A percentile compares a stretch with the other conserved stretches of the same genome.
Evolutionary conservation across 2,113 vertebrate genomes (phyloP).

Genomic region (Sander lucioperca): DNA sequence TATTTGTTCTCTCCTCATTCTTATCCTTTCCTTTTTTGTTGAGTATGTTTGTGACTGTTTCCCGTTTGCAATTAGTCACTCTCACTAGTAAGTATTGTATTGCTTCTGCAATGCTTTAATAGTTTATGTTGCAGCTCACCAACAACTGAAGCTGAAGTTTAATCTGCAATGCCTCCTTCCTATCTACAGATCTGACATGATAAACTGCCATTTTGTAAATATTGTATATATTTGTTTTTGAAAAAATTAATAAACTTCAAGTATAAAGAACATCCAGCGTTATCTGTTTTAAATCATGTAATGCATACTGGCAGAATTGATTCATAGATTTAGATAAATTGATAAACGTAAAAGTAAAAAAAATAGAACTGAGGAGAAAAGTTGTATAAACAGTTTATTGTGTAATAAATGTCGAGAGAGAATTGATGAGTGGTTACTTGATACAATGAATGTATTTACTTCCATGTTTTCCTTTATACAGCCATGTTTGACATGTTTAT

Average conservation of each 20-base stretch:
- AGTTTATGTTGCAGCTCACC: constrained; percentile 78
- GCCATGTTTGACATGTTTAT: background rate
- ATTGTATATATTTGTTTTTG: constrained; percentile 68
- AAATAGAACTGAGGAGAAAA: background rate
- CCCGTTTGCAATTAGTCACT: constrained; percentile 68
- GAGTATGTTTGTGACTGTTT: constrained; percentile 67
- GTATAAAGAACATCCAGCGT: background rate
- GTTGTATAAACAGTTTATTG: constrained; percentile 35
- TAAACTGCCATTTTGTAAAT: constrained; percentile 81
- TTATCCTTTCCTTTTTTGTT: constrained; percentile 34
- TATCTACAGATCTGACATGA: constrained; percentile 64
- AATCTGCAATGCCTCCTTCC: constrained; percentile 44
- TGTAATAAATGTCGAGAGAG: constrained; percentile 10
- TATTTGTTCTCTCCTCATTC: constrained; percentile 52
- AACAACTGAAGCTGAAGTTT: constrained; percentile 74
- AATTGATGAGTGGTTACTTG: too few relatives aligned
- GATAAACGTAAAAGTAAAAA: background rate
- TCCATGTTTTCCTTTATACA: background rate
- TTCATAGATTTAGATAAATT: background rate
- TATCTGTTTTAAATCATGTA: background rate
- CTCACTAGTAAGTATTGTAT: constrained; percentile 80
- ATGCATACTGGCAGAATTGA: background rate
- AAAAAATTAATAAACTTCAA: constrained; percentile 72
- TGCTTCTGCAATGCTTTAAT: constrained; percentile 65
- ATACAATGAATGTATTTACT: background rate